Percentiles rank a stretch among this genome's conserved stretches.
Evolutionary conservation across 1,140 invertebrate genomes (phyloP).

Genomic region (Odontomachus brunneus): DNA sequence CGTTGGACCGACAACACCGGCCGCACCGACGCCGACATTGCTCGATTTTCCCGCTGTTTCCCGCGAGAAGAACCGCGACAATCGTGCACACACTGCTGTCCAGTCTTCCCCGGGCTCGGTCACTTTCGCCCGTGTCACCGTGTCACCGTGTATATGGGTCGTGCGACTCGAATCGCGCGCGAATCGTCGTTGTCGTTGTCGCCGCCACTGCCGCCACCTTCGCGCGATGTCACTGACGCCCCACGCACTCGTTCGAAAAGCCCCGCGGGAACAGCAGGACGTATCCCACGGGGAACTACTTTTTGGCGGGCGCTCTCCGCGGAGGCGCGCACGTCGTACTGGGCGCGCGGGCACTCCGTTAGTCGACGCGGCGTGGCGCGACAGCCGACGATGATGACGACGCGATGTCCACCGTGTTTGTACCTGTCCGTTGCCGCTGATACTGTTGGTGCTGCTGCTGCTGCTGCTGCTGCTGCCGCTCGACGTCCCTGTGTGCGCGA

Average conservation of each 20-base stretch:
- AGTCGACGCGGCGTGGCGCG: constrained; percentile 7
- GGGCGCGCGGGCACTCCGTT: constrained; percentile 17
- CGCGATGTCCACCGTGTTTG: constrained; percentile 17
- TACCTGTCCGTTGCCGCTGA: not conserved
- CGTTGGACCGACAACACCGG: too few species aligned
- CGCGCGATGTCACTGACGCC: not conserved
- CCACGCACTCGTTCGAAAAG: not conserved
- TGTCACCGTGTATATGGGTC: constrained; percentile 62
- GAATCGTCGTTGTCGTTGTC: too few species aligned
- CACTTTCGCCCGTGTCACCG: constrained; percentile 66
- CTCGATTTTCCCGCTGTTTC: constrained; percentile 61
- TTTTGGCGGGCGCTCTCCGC: not conserved
- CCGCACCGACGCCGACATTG: too few species aligned
- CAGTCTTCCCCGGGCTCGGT: not conserved
- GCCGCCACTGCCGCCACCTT: not conserved
- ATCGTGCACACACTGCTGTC: constrained; percentile 4
- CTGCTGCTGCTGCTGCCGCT: constrained; percentile 3
- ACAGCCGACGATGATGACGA: constrained; percentile 19
- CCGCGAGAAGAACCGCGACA: not conserved
- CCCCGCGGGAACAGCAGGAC: too few species aligned
- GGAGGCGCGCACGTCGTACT: not conserved
- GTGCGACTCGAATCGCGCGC: constrained; percentile 1
- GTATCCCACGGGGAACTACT: not conserved
- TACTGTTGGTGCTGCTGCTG: not conserved
- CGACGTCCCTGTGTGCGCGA: constrained; percentile 1